phyloP scores from a whole-genome alignment of 2,888 invertebrate species.

The Athetis lepigone region DNA sequence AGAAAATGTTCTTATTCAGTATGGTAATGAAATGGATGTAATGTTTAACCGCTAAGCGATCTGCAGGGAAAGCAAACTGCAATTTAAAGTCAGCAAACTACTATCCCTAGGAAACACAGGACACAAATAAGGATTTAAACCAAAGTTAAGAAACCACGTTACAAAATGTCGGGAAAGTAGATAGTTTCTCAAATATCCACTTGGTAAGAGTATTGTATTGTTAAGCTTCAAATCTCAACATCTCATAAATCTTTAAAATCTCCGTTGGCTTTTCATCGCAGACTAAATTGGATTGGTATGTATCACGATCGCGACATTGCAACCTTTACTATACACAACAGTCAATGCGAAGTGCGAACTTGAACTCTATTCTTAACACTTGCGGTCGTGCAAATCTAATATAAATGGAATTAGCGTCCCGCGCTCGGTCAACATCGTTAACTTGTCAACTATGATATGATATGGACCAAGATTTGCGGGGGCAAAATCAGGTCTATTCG shows the following conservation, averaged over 20 bases:
- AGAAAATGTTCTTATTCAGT: constrained; percentile 66
- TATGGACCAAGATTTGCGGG: constrained; percentile 62
- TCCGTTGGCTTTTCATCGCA: constrained; percentile 19
- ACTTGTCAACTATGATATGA: constrained; percentile 63
- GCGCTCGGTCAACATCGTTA: constrained; percentile 60
- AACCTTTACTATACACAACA: constrained; percentile 52
- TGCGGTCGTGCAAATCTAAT: constrained; percentile 67
- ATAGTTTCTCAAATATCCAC: constrained; percentile 6
- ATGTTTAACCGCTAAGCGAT: constrained; percentile 54
- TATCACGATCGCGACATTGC: constrained; percentile 39
- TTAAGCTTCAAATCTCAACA: constrained; percentile 10
- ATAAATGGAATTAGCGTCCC: constrained; percentile 64
- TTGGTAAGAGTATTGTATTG: not conserved
- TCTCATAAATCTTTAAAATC: constrained; percentile 18
- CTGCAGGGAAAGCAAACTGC: constrained; percentile 55
- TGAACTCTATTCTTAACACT: constrained; percentile 59
- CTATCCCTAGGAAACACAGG: constrained; percentile 34
- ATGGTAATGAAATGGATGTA: constrained; percentile 69
- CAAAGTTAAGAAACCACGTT: constrained; percentile 12
- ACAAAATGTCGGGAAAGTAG: constrained; percentile 7
- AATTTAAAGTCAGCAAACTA: constrained; percentile 51
- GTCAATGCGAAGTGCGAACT: constrained; percentile 43
- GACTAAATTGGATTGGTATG: constrained; percentile 34
- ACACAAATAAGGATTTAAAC: constrained; percentile 52
- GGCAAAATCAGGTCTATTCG: constrained; percentile 63